These are phyloP conservation scores for Drosophila ezoana DNA, from an alignment of 2,888 invertebrate species.

Conservation along the genomic window DNA sequence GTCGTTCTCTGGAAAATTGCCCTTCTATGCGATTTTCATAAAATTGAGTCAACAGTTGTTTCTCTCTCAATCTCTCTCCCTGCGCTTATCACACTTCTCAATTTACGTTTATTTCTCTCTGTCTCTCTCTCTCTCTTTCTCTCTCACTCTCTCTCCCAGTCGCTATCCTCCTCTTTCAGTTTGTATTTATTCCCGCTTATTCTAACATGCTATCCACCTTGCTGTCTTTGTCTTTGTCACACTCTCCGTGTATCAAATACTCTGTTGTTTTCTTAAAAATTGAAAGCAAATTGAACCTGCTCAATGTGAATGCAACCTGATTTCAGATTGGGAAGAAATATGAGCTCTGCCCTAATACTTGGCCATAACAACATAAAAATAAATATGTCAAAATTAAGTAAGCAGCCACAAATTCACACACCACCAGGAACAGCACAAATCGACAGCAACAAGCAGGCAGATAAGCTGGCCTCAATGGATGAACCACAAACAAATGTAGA, in stretches of 20 bases:
- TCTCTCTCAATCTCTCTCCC: too few relatives aligned
- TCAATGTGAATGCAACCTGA: not conserved
- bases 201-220: too few relatives aligned
- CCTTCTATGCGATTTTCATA: too few relatives aligned
- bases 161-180: not conserved
- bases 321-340: not conserved
- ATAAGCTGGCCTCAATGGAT: conserved; percentile 45
- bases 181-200: too few relatives aligned
- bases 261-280: too few relatives aligned
- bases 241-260: too few relatives aligned
- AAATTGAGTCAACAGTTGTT: too few relatives aligned
- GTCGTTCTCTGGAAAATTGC: too few relatives aligned
- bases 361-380: conserved; percentile 63
- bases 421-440: conserved; percentile 20
- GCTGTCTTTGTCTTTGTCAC: too few relatives aligned
- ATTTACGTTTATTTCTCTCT: not conserved
- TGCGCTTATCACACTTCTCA: too few relatives aligned
- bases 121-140: too few relatives aligned
- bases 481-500: conserved; percentile 22
- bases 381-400: conserved; percentile 80
- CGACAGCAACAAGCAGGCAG: conserved; percentile 50
- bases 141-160: not conserved
- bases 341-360: conserved; percentile 31
- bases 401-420: conserved; percentile 66
- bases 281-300: not conserved